Percentiles rank a stretch among this genome's conserved stretches.
phyloP scores from a whole-genome alignment of 2,113 vertebrate species.

The Cepphus grylle region DNA sequence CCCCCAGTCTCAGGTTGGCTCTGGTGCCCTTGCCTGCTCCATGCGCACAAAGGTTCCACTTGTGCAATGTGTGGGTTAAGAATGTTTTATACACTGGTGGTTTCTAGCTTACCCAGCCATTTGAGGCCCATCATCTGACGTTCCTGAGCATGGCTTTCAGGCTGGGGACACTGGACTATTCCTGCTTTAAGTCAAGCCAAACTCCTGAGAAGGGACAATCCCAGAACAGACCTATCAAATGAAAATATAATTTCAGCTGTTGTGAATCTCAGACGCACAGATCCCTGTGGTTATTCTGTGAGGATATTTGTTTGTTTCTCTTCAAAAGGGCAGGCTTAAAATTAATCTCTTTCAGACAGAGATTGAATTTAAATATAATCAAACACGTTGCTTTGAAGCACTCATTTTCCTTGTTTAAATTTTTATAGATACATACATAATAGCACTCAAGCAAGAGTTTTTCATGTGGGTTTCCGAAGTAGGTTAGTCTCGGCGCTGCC shows the following conservation, averaged over 20 bases:
- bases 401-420: slow-evolving; percentile 44
- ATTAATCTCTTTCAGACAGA: slow-evolving; percentile 39
- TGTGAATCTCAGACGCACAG: background rate
- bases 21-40: background rate
- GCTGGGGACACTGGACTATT: background rate
- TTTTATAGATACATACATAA: background rate
- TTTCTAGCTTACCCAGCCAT: background rate
- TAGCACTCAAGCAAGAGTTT: background rate
- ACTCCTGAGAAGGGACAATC: background rate
- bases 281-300: background rate
- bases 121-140: background rate
- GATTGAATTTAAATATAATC: slow-evolving; percentile 46
- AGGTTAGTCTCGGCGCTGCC: background rate
- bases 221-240: background rate
- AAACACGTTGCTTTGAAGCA: background rate
- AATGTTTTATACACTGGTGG: background rate
- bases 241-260: background rate
- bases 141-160: background rate
- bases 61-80: background rate
- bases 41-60: background rate
- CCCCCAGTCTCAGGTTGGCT: background rate
- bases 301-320: background rate
- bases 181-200: background rate
- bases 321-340: background rate
- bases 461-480: background rate